Base-by-base conservation (phyloP, 2,797 vertebrate genomes). In the Glossophaga mutica region DNA sequence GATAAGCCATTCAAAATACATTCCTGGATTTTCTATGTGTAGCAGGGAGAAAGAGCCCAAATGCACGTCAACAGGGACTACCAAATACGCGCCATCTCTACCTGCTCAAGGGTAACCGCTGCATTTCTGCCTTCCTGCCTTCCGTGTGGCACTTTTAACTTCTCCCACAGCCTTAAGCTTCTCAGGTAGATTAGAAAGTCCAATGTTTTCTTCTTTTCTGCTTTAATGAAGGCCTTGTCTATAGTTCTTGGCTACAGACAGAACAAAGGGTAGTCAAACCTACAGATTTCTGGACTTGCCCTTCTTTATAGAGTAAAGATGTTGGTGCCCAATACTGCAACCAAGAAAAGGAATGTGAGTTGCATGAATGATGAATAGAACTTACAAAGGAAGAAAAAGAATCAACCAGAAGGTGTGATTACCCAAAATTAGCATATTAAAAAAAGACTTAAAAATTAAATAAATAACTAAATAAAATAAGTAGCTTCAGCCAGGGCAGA, bases 251-350 rank as follows among this genome's bases (percentile, higher is more conserved):
- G 46, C 37, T 74, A 93, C 15, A 97, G 70, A 34, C 12, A 87
- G 95, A 96, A 94, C 32, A 86, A 74, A 59, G 76, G 26, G 42
- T 16, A 82, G 16, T 48, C 78, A 94, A 71, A n/a, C 81, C 50
- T 93, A 91, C 0, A 86, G 32, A 34, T 92, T 93, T 97, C 91
- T 95, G 37, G 76, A 94, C 34, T 91, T 92, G 11, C 95, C 42
- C 87, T 57, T 96, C 48, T 74, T 89, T 92, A 83, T n/a, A 50
- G 19, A 81, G 68, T n/a, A n/a, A 96, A 79, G 32, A 92, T 14
- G 18, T 62, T 50, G 76, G 5, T 92, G 92, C 48, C 16, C 0
- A 87, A 48, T 32, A 77, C 2, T n/a, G 87, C 6, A 96, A 29
- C 22, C 91, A 78, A 37, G 18, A 76, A 79, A 93, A 11, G 2